Conservation (phyloP, 2,888 invertebrate genomes). For the Calliopum simillimum region DNA sequence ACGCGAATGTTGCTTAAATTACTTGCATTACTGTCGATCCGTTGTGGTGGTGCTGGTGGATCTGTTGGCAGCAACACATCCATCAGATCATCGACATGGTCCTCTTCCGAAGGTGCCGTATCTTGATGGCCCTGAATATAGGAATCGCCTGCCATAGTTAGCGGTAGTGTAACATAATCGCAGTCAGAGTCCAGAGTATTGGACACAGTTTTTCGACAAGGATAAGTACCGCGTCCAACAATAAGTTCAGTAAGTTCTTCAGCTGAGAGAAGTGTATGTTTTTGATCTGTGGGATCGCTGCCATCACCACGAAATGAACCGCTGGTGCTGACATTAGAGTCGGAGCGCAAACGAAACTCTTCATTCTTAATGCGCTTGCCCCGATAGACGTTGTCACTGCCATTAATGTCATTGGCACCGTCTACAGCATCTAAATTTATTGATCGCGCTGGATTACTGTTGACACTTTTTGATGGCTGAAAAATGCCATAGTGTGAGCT, state of each 20-base stretch:
- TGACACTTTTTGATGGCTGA: conserved; percentile 69
- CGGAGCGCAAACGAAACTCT: conserved; percentile 76
- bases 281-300: conserved; percentile 86
- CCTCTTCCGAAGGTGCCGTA: conserved; percentile 73
- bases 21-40: conserved; percentile 74
- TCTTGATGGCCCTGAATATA: conserved; percentile 73
- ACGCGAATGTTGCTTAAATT: conserved; percentile 66
- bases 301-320: conserved; percentile 88
- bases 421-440: conserved; percentile 72
- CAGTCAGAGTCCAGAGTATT: conserved; percentile 89
- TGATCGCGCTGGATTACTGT: conserved; percentile 51
- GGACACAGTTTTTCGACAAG: conserved; percentile 81
- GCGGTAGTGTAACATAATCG: conserved; percentile 85
- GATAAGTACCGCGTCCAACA: conserved; percentile 83
- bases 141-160: conserved; percentile 71
- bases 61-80: conserved; percentile 68
- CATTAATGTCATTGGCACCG: conserved; percentile 63
- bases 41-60: conserved; percentile 77
- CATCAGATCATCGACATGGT: conserved; percentile 62
- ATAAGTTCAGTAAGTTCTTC: conserved; percentile 87
- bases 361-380: conserved; percentile 66
- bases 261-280: conserved; percentile 81
- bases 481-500: conserved; percentile 73
- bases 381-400: conserved; percentile 67
- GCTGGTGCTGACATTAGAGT: conserved; percentile 83